Base-by-base conservation (phyloP, 1,140 invertebrate species). In the Microplitis demolitor region DNA sequence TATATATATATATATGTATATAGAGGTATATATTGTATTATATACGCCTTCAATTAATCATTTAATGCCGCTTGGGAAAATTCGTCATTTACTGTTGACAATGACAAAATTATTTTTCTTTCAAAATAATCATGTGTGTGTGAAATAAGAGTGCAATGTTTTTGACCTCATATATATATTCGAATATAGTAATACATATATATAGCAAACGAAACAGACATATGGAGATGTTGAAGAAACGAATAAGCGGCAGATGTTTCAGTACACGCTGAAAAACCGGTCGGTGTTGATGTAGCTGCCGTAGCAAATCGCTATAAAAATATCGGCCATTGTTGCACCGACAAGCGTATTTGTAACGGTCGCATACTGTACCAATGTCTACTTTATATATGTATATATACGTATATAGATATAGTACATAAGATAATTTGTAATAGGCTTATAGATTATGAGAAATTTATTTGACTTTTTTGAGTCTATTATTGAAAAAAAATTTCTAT, bases 231-330 rank as follows among this genome's bases (percentile, higher is more conserved):
- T 66, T 37, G 50, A 69, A 74, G 75, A 75, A 77, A 79, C 77
- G 78, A 77, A 45, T 45, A 45, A 81, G 78, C 83, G 84, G 84
- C 85, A 86, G 85, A 86, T 86, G 85, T 85, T 83, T 82, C 81
- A 83, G 82, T 80, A 83, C 78, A 67, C 51, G 81, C 83, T 80
- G 83, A 83, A 80, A 84, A 87, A 86, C 85, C 85, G 85, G 85
- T 86, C 84, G 84, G 67, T 87, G 85, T 87, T 87, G 85, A 86
- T 85, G 83, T 87, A 87, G 83, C 85, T 84, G 86, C 81, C 83
- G 81, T 83, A 81, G 84, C 84, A 82, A 86, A 87, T 87, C 82
- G 84, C 83, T 87, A 87, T 86, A 84, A 87, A 87, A 87, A 86
- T 87, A 87, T 87, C 83, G 77, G 77, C 78, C 79, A 86, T 87